Conservation (phyloP, 2,888 invertebrate genomes). For the Heteromurus nitidus region DNA sequence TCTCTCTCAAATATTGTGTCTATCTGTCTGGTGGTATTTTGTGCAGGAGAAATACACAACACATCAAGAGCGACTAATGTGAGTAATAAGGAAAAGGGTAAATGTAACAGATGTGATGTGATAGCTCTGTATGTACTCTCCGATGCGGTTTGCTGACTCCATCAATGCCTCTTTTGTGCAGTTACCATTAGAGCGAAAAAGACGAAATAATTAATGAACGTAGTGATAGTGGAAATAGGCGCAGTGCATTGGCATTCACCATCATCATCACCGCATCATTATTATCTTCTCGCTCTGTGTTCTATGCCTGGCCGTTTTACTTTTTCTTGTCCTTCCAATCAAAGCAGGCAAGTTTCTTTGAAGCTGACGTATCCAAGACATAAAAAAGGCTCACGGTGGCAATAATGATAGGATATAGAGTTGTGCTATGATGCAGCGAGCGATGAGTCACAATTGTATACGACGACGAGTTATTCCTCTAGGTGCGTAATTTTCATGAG, state of each 20-base stretch:
- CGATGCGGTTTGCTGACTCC: slow-evolving; percentile 16
- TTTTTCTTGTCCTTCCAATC: slow-evolving; percentile 29
- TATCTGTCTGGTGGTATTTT: background rate
- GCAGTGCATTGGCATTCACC: slow-evolving; percentile 16
- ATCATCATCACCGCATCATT: background rate
- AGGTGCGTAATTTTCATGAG: no score
- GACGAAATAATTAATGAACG: slow-evolving; percentile 12
- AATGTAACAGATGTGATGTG: slow-evolving; percentile 16
- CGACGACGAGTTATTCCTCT: no score
- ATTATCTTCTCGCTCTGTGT: background rate
- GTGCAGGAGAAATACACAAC: no score
- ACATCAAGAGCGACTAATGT: no score
- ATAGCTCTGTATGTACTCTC: background rate
- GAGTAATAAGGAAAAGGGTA: slow-evolving; percentile 31
- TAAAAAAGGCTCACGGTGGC: background rate
- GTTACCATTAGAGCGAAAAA: background rate
- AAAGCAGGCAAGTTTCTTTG: slow-evolving; percentile 26
- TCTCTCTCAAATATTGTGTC: background rate
- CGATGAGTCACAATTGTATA: slow-evolving; percentile 10
- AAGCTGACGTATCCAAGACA: slow-evolving; percentile 8
- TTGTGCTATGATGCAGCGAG: background rate
- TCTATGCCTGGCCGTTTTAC: background rate
- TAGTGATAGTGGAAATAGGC: no score
- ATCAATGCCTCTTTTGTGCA: background rate
- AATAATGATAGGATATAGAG: background rate